Evolutionary conservation across 2,888 invertebrate genomes (phyloP).

Genomic region (Catocala sponsa): DNA sequence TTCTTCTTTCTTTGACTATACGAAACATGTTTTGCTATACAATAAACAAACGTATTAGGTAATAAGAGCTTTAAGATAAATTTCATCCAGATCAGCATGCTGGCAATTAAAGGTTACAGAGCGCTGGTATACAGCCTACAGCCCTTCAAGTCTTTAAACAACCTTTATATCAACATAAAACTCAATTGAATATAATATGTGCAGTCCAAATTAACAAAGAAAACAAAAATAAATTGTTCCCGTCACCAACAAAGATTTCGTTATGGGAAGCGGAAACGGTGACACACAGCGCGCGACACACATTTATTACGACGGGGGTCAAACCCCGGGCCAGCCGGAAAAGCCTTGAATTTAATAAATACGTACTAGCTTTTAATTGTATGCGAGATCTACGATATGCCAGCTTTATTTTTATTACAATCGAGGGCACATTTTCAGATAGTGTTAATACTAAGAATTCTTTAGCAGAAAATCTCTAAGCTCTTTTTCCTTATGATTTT

Average conservation of each 20-base stretch:
- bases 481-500: too few species aligned
- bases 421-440: background rate
- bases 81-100: too few species aligned
- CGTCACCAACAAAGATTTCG: conserved; percentile 42
- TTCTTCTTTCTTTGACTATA: too few species aligned
- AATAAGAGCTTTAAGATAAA: too few species aligned
- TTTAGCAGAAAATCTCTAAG: too few species aligned
- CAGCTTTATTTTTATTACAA: background rate
- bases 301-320: conserved; percentile 28
- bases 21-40: too few species aligned
- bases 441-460: too few species aligned
- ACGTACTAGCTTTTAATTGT: conserved; percentile 10
- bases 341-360: conserved; percentile 21
- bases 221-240: conserved; percentile 46
- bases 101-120: too few species aligned
- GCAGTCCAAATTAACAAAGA: conserved; percentile 39
- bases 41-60: too few species aligned
- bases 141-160: too few species aligned
- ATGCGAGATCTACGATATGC: background rate
- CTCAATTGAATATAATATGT: conserved; percentile 24
- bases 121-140: too few species aligned
- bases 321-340: conserved; percentile 22
- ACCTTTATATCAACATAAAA: background rate
- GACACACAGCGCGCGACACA: conserved; percentile 30
- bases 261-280: conserved; percentile 39